phyloP scores from a whole-genome alignment of 2,888 invertebrate genomes.

The Rotaria magnacalcarata region DNA sequence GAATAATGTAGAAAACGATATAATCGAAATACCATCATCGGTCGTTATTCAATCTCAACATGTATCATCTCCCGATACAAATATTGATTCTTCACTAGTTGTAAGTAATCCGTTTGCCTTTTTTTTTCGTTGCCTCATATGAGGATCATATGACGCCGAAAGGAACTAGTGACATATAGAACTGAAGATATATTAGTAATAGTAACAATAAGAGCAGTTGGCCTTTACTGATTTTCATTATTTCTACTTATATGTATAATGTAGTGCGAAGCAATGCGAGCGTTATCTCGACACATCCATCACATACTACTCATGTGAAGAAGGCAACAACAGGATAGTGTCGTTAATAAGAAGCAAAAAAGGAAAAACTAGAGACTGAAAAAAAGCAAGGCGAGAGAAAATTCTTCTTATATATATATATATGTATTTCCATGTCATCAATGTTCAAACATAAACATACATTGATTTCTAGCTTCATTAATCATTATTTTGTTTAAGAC shows the following conservation, averaged over 20 bases:
- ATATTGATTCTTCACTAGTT: neutral
- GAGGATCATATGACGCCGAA: neutral
- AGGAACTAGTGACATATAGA: neutral
- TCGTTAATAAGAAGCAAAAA: neutral
- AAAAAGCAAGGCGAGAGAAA: neutral
- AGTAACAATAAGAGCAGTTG: neutral
- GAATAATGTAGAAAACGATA: neutral
- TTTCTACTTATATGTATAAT: neutral
- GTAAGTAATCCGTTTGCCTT: neutral
- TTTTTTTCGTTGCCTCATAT: neutral
- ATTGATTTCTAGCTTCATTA: neutral
- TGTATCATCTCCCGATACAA: neutral
- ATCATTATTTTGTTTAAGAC: neutral
- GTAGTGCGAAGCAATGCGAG: neutral
- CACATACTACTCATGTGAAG: neutral
- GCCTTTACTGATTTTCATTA: neutral
- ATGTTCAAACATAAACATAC: slow-evolving; percentile 18
- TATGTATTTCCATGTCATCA: neutral
- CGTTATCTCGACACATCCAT: slow-evolving; percentile 22
- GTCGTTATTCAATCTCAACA: neutral
- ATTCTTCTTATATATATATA: neutral
- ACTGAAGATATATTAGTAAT: neutral
- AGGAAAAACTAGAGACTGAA: neutral
- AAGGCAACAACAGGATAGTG: slow-evolving; percentile 18
- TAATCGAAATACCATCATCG: neutral